Conservation (phyloP, 2,888 invertebrate genomes). For the Tenthredo amoena region DNA sequence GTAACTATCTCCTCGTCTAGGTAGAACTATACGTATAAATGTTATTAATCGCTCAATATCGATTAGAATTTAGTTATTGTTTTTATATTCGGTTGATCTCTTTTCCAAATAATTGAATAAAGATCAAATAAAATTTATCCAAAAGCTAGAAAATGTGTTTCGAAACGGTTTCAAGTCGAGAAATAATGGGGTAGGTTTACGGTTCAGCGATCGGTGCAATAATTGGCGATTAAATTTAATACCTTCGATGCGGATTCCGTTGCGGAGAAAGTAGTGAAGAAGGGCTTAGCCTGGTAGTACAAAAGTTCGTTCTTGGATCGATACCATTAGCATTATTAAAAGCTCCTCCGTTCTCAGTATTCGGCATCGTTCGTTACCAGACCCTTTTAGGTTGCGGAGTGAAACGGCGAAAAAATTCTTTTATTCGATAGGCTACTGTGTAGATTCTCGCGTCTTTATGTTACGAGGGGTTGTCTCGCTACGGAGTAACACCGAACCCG, state of each 20-base stretch:
- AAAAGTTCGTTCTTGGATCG: slow-evolving; percentile 3
- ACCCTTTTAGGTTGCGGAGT: slow-evolving; percentile 29
- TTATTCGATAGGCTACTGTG: slow-evolving; percentile 32
- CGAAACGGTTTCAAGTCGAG: neutral
- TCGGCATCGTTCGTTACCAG: slow-evolving; percentile 1
- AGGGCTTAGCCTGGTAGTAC: slow-evolving; percentile 16
- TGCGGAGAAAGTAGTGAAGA: slow-evolving; percentile 2
- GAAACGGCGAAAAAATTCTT: slow-evolving; percentile 37
- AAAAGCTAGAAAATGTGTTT: neutral
- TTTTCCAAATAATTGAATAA: neutral
- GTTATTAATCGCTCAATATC: neutral
- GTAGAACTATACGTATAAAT: neutral
- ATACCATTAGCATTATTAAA: slow-evolving; percentile 51
- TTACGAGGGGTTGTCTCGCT: slow-evolving; percentile 6
- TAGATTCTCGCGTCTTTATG: slow-evolving; percentile 24
- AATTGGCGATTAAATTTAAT: slow-evolving; percentile 27
- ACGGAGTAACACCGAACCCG: slow-evolving; percentile 23
- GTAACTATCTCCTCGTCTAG: neutral
- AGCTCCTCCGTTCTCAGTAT: slow-evolving; percentile 15
- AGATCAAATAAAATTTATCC: neutral
- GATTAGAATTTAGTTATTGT: neutral
- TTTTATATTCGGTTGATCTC: neutral
- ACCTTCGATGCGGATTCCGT: neutral
- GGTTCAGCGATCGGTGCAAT: neutral
- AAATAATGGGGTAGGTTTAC: neutral